Conservation (phyloP, 1,140 invertebrate genomes). For the Bombus haemorrhoidalis region DNA sequence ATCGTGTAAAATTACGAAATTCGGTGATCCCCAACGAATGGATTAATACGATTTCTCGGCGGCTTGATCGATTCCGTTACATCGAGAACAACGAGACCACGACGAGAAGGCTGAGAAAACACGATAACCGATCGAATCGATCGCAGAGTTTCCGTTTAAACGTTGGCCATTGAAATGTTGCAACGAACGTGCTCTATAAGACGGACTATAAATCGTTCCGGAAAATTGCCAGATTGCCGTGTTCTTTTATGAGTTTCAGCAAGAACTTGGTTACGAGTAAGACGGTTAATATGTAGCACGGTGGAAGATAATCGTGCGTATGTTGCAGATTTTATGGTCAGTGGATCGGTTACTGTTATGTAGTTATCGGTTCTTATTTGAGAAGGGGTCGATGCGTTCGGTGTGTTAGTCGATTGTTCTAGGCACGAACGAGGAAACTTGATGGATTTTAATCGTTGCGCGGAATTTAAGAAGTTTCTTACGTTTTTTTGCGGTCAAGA, state of each 20-base stretch:
- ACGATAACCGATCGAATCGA: conserved; percentile 1
- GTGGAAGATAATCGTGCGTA: background rate
- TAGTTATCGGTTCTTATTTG: too few relatives aligned
- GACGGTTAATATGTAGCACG: background rate
- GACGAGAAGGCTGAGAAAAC: background rate
- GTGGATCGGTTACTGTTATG: too few relatives aligned
- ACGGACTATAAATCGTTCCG: background rate
- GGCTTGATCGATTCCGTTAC: background rate
- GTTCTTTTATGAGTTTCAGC: conserved; percentile 9
- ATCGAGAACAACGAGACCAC: background rate
- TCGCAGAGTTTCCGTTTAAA: background rate
- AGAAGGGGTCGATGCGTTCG: too few relatives aligned
- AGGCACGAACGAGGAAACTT: too few relatives aligned
- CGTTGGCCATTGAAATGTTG: too few relatives aligned
- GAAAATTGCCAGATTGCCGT: background rate
- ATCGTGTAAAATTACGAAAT: background rate
- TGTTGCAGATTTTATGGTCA: background rate
- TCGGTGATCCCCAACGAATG: background rate
- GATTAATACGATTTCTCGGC: background rate
- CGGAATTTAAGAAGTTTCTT: too few relatives aligned
- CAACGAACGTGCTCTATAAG: background rate
- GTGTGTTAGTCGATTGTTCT: too few relatives aligned
- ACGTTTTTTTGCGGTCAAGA: too few relatives aligned
- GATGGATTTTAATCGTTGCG: too few relatives aligned
- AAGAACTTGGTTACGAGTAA: background rate